Base-by-base conservation (phyloP, 2,113 vertebrate species). In the Phylloscopus trochiloides region DNA sequence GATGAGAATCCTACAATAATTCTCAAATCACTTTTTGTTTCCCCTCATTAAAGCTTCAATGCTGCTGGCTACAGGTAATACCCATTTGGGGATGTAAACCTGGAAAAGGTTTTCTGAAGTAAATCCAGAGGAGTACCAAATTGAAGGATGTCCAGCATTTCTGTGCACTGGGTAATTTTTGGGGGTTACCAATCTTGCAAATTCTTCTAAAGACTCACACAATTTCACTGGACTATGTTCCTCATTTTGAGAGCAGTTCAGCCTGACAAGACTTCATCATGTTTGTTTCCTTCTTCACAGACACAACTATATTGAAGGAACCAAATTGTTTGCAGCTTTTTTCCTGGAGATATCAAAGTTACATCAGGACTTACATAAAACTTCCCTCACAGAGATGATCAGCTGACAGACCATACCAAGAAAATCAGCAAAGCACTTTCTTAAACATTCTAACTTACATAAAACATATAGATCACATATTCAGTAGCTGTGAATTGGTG, bases 221-320 rank as follows among this genome's bases (percentile, higher is more conserved):
- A 77, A 71, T 14, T 73, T 78, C 18, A 45, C 17, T 14, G 2
- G 24, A 42, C 15, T 48, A 42, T 20, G 12, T 18, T 15, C 5
- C 38, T 84, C 22, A 68, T 70, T 71, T 84, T 51, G 62, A 43
- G 15, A 84, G 36, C 36, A 86, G 26, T 24, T 25, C n/a, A 70
- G 26, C 24, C 31, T 76, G 40, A 74, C 22, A 84, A 24, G 40
- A 40, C 40, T 63, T 86, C 38, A 72, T 82, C 80, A 28, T 55
- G 52, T 58, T 47, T 36, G 32, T 59, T 92, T 86, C 48, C 54
- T 94, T 73, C 61, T 92, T 79, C 84, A 57, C 70, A 98, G 98
- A 93, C 76, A 89, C 84, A 98, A 98, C 94, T 98, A 98, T 86
- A 98, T 98, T 80, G 81, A 98, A 74, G 98, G 98, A 90, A 98